phyloP scores from a whole-genome alignment of 1,140 invertebrate genomes.

The Zaprionus vittiger region DNA sequence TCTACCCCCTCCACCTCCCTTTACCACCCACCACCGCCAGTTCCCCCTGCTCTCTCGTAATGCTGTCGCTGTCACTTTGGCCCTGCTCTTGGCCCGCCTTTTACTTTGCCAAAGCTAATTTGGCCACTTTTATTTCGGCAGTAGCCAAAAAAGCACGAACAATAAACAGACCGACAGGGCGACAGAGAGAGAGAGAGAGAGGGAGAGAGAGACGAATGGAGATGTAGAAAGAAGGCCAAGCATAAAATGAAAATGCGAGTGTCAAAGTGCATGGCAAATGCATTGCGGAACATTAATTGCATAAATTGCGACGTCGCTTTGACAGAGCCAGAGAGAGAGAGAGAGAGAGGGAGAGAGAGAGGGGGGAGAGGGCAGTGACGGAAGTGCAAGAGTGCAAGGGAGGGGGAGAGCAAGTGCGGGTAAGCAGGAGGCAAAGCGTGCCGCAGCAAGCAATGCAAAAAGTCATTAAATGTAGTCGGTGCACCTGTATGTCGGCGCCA shows the following conservation, averaged over 20 bases:
- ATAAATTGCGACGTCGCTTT: constrained; percentile 51
- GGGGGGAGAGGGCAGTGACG: neutral
- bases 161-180: neutral
- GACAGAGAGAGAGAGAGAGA: neutral
- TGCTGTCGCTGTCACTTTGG: constrained; percentile 44
- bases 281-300: constrained; percentile 56
- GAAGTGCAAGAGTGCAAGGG: neutral
- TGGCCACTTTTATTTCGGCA: constrained; percentile 49
- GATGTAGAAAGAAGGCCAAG: neutral
- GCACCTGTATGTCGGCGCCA: constrained; percentile 17
- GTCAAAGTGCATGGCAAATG: constrained; percentile 57
- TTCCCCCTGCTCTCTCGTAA: neutral
- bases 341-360: neutral
- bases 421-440: too few species aligned
- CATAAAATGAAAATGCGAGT: constrained; percentile 35
- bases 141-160: neutral
- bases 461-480: constrained; percentile 46
- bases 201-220: neutral
- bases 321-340: constrained; percentile 13
- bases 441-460: constrained; percentile 15
- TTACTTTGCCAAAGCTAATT: constrained; percentile 51
- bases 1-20: neutral
- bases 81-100: constrained; percentile 32
- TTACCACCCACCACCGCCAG: neutral
- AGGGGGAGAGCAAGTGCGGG: neutral